Evolutionary conservation across 2,113 vertebrate species (phyloP).

Genomic region (Gobiocypris rarus): DNA sequence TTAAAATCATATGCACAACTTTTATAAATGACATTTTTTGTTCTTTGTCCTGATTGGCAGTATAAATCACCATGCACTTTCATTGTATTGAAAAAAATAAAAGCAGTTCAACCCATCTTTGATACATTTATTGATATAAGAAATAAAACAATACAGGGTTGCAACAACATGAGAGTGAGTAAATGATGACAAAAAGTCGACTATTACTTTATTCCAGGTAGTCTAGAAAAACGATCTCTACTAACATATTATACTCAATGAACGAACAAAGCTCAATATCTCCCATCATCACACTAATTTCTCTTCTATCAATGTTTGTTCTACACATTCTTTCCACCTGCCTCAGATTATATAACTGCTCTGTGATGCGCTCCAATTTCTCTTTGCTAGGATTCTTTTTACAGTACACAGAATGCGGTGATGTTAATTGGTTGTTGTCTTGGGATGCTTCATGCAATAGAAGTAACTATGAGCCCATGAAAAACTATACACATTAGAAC

Average conservation of each 20-base stretch:
- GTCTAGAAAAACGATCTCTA: too few species aligned
- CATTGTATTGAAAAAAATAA: background rate
- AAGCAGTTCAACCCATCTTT: background rate
- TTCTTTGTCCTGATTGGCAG: background rate
- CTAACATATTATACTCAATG: background rate
- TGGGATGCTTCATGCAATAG: constrained; percentile 17
- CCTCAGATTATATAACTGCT: constrained; percentile 22
- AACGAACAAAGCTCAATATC: background rate
- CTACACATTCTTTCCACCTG: background rate
- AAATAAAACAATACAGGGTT: background rate
- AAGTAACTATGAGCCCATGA: constrained; percentile 23
- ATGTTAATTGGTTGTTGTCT: constrained; percentile 20
- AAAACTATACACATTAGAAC: background rate
- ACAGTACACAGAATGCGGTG: background rate
- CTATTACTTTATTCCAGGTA: background rate
- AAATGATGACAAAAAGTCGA: background rate
- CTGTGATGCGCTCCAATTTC: constrained; percentile 19
- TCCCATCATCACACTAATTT: constrained; percentile 20
- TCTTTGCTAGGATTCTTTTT: background rate
- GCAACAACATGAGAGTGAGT: background rate
- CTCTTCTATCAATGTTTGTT: background rate
- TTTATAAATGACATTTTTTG: too few species aligned
- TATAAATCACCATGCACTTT: background rate
- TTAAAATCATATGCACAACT: too few species aligned
- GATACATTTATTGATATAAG: background rate